Percentiles rank a stretch among this genome's conserved stretches.
phyloP scores from a whole-genome alignment of 2,888 invertebrate species.

The Prosapia bicincta region DNA sequence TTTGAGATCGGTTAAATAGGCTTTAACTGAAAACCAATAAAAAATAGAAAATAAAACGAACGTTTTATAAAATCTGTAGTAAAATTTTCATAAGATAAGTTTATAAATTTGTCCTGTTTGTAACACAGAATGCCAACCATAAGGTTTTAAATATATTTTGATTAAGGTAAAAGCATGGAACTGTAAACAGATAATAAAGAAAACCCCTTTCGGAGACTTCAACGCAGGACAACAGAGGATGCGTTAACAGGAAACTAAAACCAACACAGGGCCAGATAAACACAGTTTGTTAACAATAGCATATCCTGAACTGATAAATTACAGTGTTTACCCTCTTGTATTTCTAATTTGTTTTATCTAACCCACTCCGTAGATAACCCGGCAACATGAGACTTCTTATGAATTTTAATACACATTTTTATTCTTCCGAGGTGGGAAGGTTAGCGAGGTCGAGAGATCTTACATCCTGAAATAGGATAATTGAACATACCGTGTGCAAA shows the following conservation, averaged over 20 bases:
- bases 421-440: not conserved
- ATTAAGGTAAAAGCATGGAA: no score
- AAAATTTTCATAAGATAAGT: no score
- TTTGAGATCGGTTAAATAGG: no score
- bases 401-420: not conserved
- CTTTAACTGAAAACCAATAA: no score
- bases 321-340: not conserved
- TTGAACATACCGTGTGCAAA: not conserved
- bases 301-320: not conserved
- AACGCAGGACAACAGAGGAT: not conserved
- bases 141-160: no score
- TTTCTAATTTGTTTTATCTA: not conserved
- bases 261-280: not conserved
- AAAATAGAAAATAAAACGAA: no score
- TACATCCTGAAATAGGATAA: not conserved
- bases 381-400: not conserved
- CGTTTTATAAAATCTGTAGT: no score
- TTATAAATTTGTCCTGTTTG: no score
- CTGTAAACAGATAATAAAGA: not conserved
- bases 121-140: no score
- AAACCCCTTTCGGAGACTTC: not conserved
- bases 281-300: not conserved
- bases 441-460: not conserved
- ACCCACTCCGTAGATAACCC: not conserved
- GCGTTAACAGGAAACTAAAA: not conserved